Conservation (phyloP, 1,140 invertebrate genomes). For the Grapholita molesta region DNA sequence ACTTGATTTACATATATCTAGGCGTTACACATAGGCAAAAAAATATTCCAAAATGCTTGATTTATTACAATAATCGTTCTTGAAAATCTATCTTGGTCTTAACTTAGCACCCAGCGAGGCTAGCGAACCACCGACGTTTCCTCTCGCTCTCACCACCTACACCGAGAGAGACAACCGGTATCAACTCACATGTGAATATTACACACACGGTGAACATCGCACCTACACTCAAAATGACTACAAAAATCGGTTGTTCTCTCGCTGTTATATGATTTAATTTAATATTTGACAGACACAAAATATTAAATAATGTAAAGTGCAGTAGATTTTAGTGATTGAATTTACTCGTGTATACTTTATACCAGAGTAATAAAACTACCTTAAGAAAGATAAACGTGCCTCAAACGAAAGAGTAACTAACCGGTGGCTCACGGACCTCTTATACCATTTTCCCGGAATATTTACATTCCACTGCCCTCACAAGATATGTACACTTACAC, state of each 20-base stretch:
- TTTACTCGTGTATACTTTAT: neutral
- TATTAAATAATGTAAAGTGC: neutral
- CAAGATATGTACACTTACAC: constrained; percentile 26
- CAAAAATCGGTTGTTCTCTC: neutral
- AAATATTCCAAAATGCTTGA: constrained; percentile 25
- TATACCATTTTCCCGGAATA: neutral
- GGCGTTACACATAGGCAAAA: constrained; percentile 21
- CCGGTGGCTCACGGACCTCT: neutral
- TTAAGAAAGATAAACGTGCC: neutral
- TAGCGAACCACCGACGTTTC: neutral
- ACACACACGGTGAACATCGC: neutral
- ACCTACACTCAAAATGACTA: neutral
- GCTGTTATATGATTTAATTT: neutral
- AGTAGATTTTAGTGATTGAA: too few relatives aligned
- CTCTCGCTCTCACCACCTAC: neutral
- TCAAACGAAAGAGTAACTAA: neutral
- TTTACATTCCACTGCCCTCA: neutral
- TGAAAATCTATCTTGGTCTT: constrained; percentile 55
- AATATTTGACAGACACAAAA: neutral
- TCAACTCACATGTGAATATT: neutral
- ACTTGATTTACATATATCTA: constrained; percentile 17
- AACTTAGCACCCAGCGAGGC: constrained; percentile 54
- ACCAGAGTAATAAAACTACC: neutral
- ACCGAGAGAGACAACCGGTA: neutral
- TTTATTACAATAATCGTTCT: constrained; percentile 35